A percentile compares a stretch with the other conserved stretches of the same genome.
phyloP scores from a whole-genome alignment of 2,113 vertebrate genomes.

The Oxyruncus cristatus region DNA sequence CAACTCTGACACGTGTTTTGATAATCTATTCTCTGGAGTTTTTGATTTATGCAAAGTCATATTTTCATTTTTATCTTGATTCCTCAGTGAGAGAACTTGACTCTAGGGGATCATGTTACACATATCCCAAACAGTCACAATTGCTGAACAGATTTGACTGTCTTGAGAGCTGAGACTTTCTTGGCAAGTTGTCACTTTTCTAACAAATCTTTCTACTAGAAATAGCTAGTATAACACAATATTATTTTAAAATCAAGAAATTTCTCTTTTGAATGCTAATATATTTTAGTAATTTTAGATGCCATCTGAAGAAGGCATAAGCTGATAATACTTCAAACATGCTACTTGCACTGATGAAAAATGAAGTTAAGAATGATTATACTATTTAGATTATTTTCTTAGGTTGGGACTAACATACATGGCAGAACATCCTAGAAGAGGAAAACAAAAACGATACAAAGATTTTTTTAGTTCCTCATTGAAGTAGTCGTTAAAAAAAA shows the following conservation, averaged over 20 bases:
- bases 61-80: conserved; percentile 17
- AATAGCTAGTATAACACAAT: not conserved
- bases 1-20: not conserved
- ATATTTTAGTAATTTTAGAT: not conserved
- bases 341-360: not conserved
- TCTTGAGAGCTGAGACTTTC: conserved; percentile 20
- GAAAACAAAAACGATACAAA: not conserved
- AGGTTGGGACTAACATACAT: not conserved
- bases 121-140: not conserved
- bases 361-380: not conserved
- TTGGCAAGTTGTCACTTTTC: conserved; percentile 46
- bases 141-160: conserved; percentile 13
- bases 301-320: not conserved
- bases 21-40: not conserved
- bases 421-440: not conserved
- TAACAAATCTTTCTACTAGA: not conserved
- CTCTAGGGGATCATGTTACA: not conserved
- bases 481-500: not conserved
- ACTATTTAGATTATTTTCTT: too few species aligned
- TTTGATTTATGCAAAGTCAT: conserved; percentile 24
- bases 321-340: not conserved
- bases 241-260: conserved; percentile 12
- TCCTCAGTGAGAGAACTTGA: not conserved
- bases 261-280: conserved; percentile 20
- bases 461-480: not conserved